phyloP scores from a whole-genome alignment of 2,888 invertebrate species.

The Caenorhabditis imperialis region DNA sequence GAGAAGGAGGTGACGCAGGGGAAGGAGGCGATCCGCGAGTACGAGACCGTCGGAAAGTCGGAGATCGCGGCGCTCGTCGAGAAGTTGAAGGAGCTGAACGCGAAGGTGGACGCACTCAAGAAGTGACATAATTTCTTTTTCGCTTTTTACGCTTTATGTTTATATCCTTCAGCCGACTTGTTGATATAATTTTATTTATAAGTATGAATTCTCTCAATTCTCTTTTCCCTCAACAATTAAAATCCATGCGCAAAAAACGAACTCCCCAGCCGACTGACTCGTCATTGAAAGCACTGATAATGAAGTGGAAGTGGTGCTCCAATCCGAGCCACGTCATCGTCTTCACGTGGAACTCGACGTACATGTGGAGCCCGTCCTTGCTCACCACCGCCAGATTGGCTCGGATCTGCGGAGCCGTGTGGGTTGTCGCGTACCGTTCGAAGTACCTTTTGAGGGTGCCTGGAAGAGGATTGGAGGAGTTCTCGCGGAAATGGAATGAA shows the following conservation, averaged over 20 bases:
- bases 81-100: conserved; percentile 45
- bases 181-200: conserved; percentile 25
- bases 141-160: conserved; percentile 30
- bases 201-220: background rate
- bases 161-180: too few relatives aligned
- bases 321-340: conserved; percentile 10
- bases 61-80: conserved; percentile 47
- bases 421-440: conserved; percentile 19
- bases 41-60: conserved; percentile 47
- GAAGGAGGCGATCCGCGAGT: conserved; percentile 44
- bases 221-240: conserved; percentile 26
- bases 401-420: conserved; percentile 13
- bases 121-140: conserved; percentile 24
- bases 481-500: too few relatives aligned
- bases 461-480: background rate
- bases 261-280: conserved; percentile 33
- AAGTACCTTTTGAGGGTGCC: conserved; percentile 5
- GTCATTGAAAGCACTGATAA: conserved; percentile 24
- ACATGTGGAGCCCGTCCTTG: conserved; percentile 7
- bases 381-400: conserved; percentile 16
- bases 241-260: conserved; percentile 21
- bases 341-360: conserved; percentile 21
- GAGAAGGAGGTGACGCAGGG: conserved; percentile 60
- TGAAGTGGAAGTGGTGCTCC: conserved; percentile 26
- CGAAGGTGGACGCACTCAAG: conserved; percentile 32